Conservation (phyloP, 1,140 invertebrate species). For the Sesamia nonagrioides region DNA sequence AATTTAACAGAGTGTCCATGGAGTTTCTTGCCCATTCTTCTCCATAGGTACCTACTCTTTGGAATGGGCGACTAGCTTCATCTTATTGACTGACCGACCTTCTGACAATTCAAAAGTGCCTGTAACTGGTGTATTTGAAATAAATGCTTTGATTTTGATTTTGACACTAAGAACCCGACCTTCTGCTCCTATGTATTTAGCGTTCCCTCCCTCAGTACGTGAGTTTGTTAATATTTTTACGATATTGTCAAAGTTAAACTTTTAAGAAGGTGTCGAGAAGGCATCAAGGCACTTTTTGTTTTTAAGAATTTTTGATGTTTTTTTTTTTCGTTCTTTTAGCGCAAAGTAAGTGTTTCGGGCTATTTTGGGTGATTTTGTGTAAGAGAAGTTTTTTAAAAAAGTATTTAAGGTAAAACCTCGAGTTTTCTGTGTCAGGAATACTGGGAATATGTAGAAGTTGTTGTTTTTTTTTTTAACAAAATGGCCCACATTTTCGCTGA, state of each 20-base stretch:
- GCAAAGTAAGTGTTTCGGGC: neutral
- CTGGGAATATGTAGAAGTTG: no score
- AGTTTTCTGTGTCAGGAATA: neutral
- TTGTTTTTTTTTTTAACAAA: no score
- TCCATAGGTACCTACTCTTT: no score
- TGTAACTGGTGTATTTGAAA: no score
- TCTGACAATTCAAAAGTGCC: no score
- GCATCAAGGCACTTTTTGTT: constrained; percentile 40
- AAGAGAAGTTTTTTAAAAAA: neutral
- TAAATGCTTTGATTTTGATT: no score
- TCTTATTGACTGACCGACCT: no score
- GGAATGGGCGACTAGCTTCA: no score
- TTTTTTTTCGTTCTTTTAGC: constrained; percentile 9
- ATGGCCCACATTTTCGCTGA: no score
- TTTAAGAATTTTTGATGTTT: constrained; percentile 32
- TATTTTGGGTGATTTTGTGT: neutral
- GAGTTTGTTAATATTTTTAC: constrained; percentile 54
- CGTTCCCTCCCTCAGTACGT: neutral
- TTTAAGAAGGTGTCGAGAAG: constrained; percentile 19
- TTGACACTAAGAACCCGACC: neutral
- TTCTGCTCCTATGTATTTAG: neutral
- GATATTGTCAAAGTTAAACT: constrained; percentile 49
- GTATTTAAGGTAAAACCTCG: neutral
- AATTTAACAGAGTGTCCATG: no score
- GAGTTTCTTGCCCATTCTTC: no score